Percentiles rank a stretch among this genome's conserved stretches.
Evolutionary conservation across 1,140 invertebrate genomes (phyloP).

Genomic region (Lysiphlebus fabarum): DNA sequence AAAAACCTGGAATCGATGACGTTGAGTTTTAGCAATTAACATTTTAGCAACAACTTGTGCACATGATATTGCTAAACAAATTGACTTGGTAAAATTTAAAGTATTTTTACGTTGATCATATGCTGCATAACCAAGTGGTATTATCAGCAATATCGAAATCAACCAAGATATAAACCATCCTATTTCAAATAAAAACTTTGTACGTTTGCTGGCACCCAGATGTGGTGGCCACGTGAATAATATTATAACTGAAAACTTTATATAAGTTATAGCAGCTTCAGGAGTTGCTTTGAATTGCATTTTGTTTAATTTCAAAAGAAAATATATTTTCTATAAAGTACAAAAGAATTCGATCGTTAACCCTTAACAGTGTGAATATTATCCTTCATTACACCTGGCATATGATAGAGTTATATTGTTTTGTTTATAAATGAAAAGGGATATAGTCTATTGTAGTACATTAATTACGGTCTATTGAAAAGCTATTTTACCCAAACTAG

Average conservation of each 20-base stretch:
- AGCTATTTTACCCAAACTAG: too few relatives aligned
- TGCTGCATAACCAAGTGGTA: constrained; percentile 20
- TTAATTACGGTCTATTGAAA: too few relatives aligned
- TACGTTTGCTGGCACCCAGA: constrained; percentile 3
- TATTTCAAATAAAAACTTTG: constrained; percentile 20
- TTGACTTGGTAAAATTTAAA: constrained; percentile 20
- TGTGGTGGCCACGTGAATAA: constrained; percentile 30
- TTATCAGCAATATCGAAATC: constrained; percentile 5
- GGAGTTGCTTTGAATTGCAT: constrained; percentile 7
- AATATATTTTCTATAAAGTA: too few relatives aligned
- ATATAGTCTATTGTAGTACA: too few relatives aligned
- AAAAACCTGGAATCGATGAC: constrained; percentile 21
- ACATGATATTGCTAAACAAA: constrained; percentile 20
- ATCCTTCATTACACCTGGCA: too few relatives aligned
- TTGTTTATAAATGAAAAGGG: too few relatives aligned
- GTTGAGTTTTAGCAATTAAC: constrained; percentile 17
- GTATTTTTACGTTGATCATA: constrained; percentile 14
- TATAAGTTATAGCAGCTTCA: constrained; percentile 14
- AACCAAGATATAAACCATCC: constrained; percentile 22
- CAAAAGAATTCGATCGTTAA: too few relatives aligned
- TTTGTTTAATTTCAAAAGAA: not conserved
- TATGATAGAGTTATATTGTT: too few relatives aligned
- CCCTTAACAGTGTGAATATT: too few relatives aligned
- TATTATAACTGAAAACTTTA: constrained; percentile 17
- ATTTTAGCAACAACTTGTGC: constrained; percentile 24